phyloP scores from a whole-genome alignment of 2,797 vertebrate genomes.

The Chelon labrosus region DNA sequence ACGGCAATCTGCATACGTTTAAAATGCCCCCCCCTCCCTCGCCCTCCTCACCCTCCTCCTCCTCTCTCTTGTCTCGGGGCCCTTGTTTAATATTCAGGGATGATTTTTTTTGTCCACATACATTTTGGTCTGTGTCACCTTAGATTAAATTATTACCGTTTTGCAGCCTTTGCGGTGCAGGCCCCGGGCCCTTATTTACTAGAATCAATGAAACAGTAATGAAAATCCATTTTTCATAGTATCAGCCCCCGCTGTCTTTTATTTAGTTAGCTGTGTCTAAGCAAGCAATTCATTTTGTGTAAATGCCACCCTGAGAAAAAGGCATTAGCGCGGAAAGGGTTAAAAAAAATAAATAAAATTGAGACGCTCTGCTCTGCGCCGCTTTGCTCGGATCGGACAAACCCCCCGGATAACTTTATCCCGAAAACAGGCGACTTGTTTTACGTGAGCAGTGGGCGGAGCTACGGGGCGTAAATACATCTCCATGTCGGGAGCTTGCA shows the following conservation, averaged over 20 bases:
- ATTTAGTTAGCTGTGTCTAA: conserved; percentile 99
- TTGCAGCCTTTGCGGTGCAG: conserved; percentile 94
- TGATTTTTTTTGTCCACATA: conserved; percentile 99
- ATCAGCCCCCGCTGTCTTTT: conserved; percentile 98
- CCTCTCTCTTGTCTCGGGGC: conserved; percentile 92
- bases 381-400: no score
- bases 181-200: conserved; percentile 99
- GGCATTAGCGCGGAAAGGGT: conserved; percentile 89
- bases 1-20: conserved; percentile 99
- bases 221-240: conserved; percentile 99
- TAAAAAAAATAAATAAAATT: conserved; percentile 92
- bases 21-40: conserved; percentile 88
- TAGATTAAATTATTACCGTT: conserved; percentile 99
- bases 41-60: conserved; percentile 60
- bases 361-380: conserved; percentile 74
- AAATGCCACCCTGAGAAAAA: conserved; percentile 97
- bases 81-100: conserved; percentile 99
- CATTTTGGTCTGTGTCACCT: conserved; percentile 99
- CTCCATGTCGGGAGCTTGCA: no score
- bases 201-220: conserved; percentile 99
- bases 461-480: no score
- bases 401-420: conserved; percentile 84
- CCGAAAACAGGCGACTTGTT: no score
- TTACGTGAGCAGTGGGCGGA: no score
- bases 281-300: conserved; percentile 99